Evolutionary conservation across 2,888 invertebrate species (phyloP).

Genomic region (Alitta virens): DNA sequence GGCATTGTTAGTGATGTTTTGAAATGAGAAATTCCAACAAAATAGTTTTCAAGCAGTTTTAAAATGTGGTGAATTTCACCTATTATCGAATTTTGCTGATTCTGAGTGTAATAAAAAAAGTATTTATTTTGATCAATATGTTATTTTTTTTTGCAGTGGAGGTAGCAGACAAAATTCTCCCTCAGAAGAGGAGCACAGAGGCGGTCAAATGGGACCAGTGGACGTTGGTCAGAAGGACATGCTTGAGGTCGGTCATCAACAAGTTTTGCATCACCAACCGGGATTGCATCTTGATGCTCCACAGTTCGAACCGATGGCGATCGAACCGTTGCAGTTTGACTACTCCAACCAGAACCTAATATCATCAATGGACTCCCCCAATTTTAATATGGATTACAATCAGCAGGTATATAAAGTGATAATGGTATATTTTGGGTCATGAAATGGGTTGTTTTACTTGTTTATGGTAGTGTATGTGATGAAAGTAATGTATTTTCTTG

Average conservation of each 20-base stretch:
- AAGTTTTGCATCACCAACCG: conserved; percentile 23
- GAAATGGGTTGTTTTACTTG: too few species aligned
- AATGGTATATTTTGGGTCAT: too few species aligned
- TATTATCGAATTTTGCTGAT: too few species aligned
- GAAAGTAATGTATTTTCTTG: too few species aligned
- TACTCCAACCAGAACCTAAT: conserved; percentile 48
- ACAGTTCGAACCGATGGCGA: conserved; percentile 53
- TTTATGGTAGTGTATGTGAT: too few species aligned
- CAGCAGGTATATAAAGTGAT: conserved; percentile 27
- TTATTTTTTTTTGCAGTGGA: too few species aligned
- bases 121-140: too few species aligned
- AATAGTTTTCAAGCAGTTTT: too few species aligned
- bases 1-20: too few species aligned
- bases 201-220: conserved; percentile 1
- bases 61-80: too few species aligned
- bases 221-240: conserved; percentile 16
- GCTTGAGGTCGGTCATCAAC: conserved; percentile 37
- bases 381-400: conserved; percentile 53
- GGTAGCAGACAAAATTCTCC: conserved; percentile 91
- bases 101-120: too few species aligned
- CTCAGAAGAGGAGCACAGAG: conserved; percentile 73
- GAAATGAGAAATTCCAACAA: too few species aligned
- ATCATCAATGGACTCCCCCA: conserved; percentile 57
- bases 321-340: conserved; percentile 54
- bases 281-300: conserved; percentile 49